phyloP scores from a whole-genome alignment of 2,113 vertebrate genomes.

The Tetrax tetrax region DNA sequence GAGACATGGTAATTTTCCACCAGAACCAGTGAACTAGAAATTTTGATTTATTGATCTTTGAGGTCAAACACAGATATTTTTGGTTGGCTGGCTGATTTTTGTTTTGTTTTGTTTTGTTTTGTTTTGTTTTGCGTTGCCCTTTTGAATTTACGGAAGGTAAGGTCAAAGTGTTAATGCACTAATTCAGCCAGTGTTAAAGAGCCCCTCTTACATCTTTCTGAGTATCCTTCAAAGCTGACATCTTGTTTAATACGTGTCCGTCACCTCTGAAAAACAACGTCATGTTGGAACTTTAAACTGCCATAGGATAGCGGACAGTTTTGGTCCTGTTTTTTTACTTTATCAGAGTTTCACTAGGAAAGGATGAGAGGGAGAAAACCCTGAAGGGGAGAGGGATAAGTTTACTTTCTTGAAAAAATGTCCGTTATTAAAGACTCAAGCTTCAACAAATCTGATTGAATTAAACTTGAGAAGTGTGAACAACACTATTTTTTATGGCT shows the following conservation, averaged over 20 bases:
- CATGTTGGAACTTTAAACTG: neutral
- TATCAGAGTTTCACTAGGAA: neutral
- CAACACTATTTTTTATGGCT: neutral
- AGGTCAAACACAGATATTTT: conserved; percentile 6
- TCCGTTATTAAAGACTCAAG: conserved; percentile 15
- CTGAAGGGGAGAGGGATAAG: conserved; percentile 16
- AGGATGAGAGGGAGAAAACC: conserved; percentile 12
- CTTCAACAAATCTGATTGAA: conserved; percentile 13
- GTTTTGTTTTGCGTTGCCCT: neutral
- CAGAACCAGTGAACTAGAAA: neutral
- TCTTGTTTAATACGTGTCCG: neutral
- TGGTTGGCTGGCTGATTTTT: neutral
- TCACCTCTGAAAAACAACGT: conserved; percentile 16
- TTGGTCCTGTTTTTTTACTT: neutral
- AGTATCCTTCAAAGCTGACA: neutral
- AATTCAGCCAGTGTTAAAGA: neutral
- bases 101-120: neutral
- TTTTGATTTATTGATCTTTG: conserved; percentile 25
- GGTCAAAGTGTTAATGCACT: conserved; percentile 30
- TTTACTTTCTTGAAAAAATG: conserved; percentile 38
- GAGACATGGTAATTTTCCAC: neutral
- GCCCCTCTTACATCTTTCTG: neutral
- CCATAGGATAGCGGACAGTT: neutral
- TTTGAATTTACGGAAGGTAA: conserved; percentile 3
- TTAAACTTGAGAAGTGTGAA: conserved; percentile 24